Evolutionary conservation across 2,797 vertebrate species (phyloP), one percentile per base, ranked within the genome.

Genomic region (Melanogrammus aeglefinus): DNA sequence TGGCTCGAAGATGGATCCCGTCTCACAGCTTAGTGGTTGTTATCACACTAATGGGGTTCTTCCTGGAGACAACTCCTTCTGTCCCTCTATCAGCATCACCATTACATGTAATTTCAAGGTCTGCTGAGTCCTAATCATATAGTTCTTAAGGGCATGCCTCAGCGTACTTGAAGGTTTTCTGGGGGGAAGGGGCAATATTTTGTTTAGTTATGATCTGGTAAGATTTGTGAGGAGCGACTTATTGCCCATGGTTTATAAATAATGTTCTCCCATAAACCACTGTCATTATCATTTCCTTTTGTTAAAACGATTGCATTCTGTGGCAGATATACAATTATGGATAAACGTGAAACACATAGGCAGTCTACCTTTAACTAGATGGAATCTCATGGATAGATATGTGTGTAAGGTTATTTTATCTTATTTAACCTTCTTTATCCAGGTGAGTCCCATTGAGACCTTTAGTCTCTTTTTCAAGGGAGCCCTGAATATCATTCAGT

Each of bases 101-200:
- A 77, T 83, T 81, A 85, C 78, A 70, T 80, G 82, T 75, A 79
- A 89, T 90, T 91, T 91, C 57, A 89, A 88, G 78, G 88, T 90
- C 86, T 77, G 81, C 74, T 89, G 87, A 76, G 75, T 86, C 78
- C 73, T 75, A 80, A 84, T 87, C 74, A 70, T 77, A 39, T 27
- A 69, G 76, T 10, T 73, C n/a, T 13, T 66, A 83, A 77, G 81
- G 73, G 78, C 83, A 74, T 72, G 74, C 39, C 0, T 38, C 7
- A 57, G 27, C 78, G 51, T 57, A 51, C 47, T 57, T 21, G 7
- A 51, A 57, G 18, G 21, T 57, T n/a, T 57, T 47, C 18, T 51
- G 2, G 14, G 16, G 4, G 18, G 47, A 18, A 51, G 47, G 16
- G 47, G 47, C 47, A 51, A 63, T 63, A 63, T 63, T 24, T 57